These are phyloP conservation scores for Drosophila nebulosa DNA, from an alignment of 1,140 invertebrate species.

Conservation along the genomic window DNA sequence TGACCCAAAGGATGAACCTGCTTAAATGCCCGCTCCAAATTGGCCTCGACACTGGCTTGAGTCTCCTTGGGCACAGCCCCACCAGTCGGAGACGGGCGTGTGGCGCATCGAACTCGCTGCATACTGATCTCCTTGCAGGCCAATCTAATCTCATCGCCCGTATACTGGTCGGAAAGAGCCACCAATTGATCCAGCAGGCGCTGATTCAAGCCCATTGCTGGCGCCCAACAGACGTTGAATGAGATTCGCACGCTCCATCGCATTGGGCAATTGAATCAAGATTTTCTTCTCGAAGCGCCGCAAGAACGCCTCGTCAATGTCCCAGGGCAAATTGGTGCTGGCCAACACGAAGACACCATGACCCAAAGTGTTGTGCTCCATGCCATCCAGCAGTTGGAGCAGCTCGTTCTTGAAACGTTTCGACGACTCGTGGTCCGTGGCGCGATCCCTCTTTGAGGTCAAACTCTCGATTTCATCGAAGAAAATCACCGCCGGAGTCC, in stretches of 20 bases:
- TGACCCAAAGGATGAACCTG: slow-evolving; percentile 63
- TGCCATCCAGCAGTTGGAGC: slow-evolving; percentile 94
- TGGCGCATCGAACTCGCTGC: slow-evolving; percentile 81
- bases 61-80: slow-evolving; percentile 4
- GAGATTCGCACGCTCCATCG: slow-evolving; percentile 85
- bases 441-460: slow-evolving; percentile 86
- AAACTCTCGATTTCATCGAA: slow-evolving; percentile 98
- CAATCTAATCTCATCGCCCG: slow-evolving; percentile 92
- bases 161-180: slow-evolving; percentile 87
- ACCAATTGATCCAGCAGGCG: slow-evolving; percentile 83
- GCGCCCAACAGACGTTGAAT: slow-evolving; percentile 84
- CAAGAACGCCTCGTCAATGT: slow-evolving; percentile 93
- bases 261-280: slow-evolving; percentile 88
- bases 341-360: slow-evolving; percentile 90
- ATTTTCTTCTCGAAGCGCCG: slow-evolving; percentile 94
- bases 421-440: slow-evolving; percentile 94
- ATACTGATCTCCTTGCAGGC: slow-evolving; percentile 94
- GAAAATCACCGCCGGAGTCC: slow-evolving; percentile 96
- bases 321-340: slow-evolving; percentile 96
- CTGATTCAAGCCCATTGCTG: slow-evolving; percentile 59
- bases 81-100: slow-evolving; percentile 9
- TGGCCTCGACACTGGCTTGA: slow-evolving; percentile 21
- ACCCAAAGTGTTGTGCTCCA: slow-evolving; percentile 81
- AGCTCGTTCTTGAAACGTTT: slow-evolving; percentile 95
- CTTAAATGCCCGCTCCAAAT: slow-evolving; percentile 55